Evolutionary conservation across 2,888 invertebrate genomes (phyloP).

Genomic region (Heliconius cydno): DNA sequence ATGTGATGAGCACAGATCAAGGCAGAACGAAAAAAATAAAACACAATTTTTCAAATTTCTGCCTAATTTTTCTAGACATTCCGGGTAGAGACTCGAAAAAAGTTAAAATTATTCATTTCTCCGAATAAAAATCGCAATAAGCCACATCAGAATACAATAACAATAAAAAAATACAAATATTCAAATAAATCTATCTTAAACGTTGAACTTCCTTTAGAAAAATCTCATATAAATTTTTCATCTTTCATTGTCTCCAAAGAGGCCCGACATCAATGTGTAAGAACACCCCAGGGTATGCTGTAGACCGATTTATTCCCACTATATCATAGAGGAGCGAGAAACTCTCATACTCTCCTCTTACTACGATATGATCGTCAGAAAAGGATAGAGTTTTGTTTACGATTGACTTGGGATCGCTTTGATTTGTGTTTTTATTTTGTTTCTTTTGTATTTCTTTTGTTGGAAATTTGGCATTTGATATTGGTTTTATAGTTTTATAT

Average conservation of each 20-base stretch:
- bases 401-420: not conserved
- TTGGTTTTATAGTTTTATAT: not conserved
- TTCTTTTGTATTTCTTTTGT: not conserved
- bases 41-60: too few relatives aligned
- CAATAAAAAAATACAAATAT: too few relatives aligned
- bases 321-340: constrained; percentile 55
- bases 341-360: not conserved
- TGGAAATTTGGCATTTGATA: not conserved
- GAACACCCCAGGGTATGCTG: constrained; percentile 70
- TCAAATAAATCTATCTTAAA: not conserved
- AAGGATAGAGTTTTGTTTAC: not conserved
- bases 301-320: constrained; percentile 74
- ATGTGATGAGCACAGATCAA: too few relatives aligned
- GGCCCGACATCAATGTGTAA: constrained; percentile 53
- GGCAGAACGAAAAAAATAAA: too few relatives aligned
- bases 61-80: too few relatives aligned
- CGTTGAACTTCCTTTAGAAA: constrained; percentile 1
- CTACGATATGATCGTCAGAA: constrained; percentile 1
- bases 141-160: too few relatives aligned
- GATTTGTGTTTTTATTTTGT: not conserved
- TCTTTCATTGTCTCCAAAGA: constrained; percentile 12
- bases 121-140: too few relatives aligned
- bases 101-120: too few relatives aligned
- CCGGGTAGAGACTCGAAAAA: too few relatives aligned
- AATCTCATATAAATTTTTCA: constrained; percentile 11